A percentile compares a stretch with the other conserved stretches of the same genome.
Evolutionary conservation across 2,797 vertebrate species (phyloP).

Genomic region (Numenius phaeopus): DNA sequence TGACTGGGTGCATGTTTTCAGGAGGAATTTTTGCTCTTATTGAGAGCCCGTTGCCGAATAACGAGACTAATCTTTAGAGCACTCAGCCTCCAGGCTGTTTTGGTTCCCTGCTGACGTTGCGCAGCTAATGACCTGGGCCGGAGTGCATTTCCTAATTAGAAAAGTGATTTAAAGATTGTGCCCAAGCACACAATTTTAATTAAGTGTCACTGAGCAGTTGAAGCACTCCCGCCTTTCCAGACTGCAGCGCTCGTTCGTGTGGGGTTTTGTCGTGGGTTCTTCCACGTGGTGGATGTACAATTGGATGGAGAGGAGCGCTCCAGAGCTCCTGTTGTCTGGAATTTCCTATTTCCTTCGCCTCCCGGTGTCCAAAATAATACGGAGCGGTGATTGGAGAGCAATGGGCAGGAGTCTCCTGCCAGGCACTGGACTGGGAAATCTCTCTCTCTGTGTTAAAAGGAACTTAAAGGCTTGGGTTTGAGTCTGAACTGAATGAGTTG

Average conservation of each 20-base stretch:
- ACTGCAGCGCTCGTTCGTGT: neutral
- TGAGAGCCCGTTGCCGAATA: neutral
- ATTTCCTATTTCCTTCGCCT: neutral
- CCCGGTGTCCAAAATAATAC: accelerated
- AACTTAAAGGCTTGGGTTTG: neutral
- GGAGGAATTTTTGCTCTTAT: neutral
- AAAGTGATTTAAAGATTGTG: conserved; percentile 34
- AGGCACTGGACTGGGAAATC: neutral
- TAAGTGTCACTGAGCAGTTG: neutral
- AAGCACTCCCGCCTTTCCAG: neutral
- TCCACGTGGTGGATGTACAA: neutral
- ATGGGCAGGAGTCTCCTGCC: neutral
- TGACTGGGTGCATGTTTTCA: neutral
- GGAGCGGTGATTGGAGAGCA: neutral
- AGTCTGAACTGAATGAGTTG: neutral
- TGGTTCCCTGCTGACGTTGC: neutral
- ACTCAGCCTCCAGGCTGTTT: neutral
- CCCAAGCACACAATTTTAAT: neutral
- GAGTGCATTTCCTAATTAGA: conserved; percentile 40
- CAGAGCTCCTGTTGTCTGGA: neutral
- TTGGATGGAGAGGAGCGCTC: neutral
- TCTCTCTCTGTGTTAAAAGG: neutral
- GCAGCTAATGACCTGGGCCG: neutral
- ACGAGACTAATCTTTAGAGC: neutral
- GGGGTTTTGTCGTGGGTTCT: neutral